A percentile compares a stretch with the other conserved stretches of the same genome.
phyloP scores from a whole-genome alignment of 1,140 invertebrate species.

The Caenorhabditis briggsae region DNA sequence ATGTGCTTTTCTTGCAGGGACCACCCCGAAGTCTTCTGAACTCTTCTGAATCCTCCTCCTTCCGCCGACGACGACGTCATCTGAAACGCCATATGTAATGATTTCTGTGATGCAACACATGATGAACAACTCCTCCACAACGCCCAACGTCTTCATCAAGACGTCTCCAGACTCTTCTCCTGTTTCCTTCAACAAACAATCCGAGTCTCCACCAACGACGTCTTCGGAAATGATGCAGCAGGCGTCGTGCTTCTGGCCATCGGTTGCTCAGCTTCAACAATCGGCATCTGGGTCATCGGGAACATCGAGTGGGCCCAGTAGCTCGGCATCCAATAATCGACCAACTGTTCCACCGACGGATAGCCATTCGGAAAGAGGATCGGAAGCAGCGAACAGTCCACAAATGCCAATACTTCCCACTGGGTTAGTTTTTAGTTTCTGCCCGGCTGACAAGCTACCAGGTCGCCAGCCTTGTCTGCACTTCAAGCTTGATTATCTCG shows the following conservation, averaged over 20 bases:
- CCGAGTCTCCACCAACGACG: slow-evolving; percentile 14
- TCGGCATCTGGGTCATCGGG: slow-evolving; percentile 23
- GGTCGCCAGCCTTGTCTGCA: too few species aligned
- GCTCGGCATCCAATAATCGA: slow-evolving; percentile 24
- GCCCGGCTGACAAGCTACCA: background rate
- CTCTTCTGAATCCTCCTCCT: background rate
- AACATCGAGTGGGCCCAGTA: background rate
- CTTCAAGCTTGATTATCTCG: too few species aligned
- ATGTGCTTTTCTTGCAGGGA: slow-evolving; percentile 39
- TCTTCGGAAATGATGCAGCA: background rate
- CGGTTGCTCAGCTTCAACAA: slow-evolving; percentile 23
- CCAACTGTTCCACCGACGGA: background rate
- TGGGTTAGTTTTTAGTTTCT: background rate
- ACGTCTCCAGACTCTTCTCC: background rate
- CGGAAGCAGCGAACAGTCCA: slow-evolving; percentile 9
- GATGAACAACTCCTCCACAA: slow-evolving; percentile 18
- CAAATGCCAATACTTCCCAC: slow-evolving; percentile 18
- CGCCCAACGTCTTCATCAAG: background rate
- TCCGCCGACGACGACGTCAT: background rate
- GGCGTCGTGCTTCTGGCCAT: background rate
- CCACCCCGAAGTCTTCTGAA: background rate
- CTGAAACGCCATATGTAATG: slow-evolving; percentile 8
- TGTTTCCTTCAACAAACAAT: background rate
- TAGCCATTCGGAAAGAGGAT: slow-evolving; percentile 36
- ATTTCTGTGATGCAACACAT: slow-evolving; percentile 47